Conservation (phyloP, 2,888 invertebrate species). For the Parnassius orleans region DNA sequence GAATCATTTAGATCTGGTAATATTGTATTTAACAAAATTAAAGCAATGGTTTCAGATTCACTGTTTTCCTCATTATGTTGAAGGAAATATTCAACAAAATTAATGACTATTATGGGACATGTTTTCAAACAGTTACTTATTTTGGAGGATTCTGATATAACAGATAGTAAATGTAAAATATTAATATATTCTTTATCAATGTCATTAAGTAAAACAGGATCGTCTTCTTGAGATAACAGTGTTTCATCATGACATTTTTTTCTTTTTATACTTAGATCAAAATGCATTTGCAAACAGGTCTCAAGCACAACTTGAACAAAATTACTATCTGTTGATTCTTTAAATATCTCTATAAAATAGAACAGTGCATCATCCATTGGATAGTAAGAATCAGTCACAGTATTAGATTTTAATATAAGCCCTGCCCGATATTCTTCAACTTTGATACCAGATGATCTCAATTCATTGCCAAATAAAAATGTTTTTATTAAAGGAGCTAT, state of each 20-base stretch:
- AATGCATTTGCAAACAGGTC: constrained; percentile 50
- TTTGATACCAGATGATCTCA: constrained; percentile 32
- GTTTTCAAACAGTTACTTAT: constrained; percentile 64
- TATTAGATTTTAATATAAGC: constrained; percentile 52
- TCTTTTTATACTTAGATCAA: constrained; percentile 48
- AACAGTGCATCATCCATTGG: constrained; percentile 46
- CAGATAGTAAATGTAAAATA: constrained; percentile 74
- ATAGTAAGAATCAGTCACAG: constrained; percentile 34
- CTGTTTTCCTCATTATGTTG: constrained; percentile 43
- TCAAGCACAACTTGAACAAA: constrained; percentile 55
- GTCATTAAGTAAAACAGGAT: constrained; percentile 49
- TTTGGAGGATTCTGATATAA: constrained; percentile 68
- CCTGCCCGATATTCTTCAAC: constrained; percentile 67
- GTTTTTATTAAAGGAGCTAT: constrained; percentile 39
- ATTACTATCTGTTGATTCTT: constrained; percentile 40
- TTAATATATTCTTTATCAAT: constrained; percentile 63
- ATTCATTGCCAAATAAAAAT: constrained; percentile 50
- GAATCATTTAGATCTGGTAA: constrained; percentile 50
- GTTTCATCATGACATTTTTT: constrained; percentile 45
- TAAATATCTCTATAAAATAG: constrained; percentile 56
- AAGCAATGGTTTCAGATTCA: constrained; percentile 67
- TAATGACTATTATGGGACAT: constrained; percentile 64
- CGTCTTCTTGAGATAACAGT: constrained; percentile 58
- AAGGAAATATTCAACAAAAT: constrained; percentile 73
- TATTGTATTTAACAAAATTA: constrained; percentile 65